Base-by-base conservation (phyloP, 1,140 invertebrate genomes). In the Brachionus angularis region DNA sequence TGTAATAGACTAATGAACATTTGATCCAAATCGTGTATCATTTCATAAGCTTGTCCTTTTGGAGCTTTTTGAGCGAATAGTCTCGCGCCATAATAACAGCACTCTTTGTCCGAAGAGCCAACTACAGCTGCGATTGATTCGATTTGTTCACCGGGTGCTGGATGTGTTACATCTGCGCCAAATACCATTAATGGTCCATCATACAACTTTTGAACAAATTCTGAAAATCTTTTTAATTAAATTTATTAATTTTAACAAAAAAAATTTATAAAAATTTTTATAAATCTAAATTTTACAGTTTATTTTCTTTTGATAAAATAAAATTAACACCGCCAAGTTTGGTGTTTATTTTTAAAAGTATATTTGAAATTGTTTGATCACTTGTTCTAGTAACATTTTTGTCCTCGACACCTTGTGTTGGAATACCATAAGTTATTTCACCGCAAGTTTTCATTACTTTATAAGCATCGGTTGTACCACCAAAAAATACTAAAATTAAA, bases 381-480 rank as follows among this genome's bases (percentile, higher is more conserved):
- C 94, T 97, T 0, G 96, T 98, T 82, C 98, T 98, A 83, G 97
- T 98, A 3, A 98, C 96, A 84, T 99, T 99, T 83, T 98, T 98
- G 5, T 94, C 93, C 83, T 99, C 96, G 72, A 98, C 96, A 84
- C 96, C 98, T 83, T 99, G 96, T 33, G 96, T 99, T 47, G 96
- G 96, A 89, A 99, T 94, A 53, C 96, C 96, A 72, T 98, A 85
- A n/a, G 98, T 90, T 4, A 96, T 98, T 83, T 99, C 96, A 72
- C 96, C 96, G 14, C 98, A 95, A 75, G 96, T 86, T 82, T 99
- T 99, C 1, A 99, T 95, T 85, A 99, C 96, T 73, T 96, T 94
- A 78, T 99, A 98, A 52, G 98, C 96, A 16, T 96, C 95, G 25
- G 96, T 99, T 18, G 42, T 47, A 8, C 62, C 47, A 23, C 42